A percentile compares a stretch with the other conserved stretches of the same genome.
Evolutionary conservation across 2,113 vertebrate genomes (phyloP).

Genomic region (Anser brachyrhynchus): DNA sequence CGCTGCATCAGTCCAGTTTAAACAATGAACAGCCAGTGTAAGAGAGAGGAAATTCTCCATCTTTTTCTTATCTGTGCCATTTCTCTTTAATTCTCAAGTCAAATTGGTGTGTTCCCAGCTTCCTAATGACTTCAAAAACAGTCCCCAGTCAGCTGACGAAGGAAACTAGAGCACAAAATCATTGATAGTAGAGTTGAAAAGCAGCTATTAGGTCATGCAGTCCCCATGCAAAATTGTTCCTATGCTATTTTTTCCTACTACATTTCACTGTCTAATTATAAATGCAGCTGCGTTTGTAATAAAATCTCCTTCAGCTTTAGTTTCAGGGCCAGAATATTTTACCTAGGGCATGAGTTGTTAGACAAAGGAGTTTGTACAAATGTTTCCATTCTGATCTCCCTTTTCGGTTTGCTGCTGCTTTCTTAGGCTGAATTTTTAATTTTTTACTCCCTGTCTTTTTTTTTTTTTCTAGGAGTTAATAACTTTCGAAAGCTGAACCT

Average conservation of each 20-base stretch:
- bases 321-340: slow-evolving; percentile 32
- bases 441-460: slow-evolving; percentile 4
- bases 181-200: slow-evolving; percentile 28
- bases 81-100: not conserved
- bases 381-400: not conserved
- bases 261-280: slow-evolving; percentile 58
- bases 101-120: not conserved
- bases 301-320: slow-evolving; percentile 36
- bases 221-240: slow-evolving; percentile 17
- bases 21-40: not conserved
- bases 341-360: not conserved
- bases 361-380: not conserved
- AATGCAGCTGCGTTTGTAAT: slow-evolving; percentile 54
- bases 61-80: not conserved
- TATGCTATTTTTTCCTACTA: slow-evolving; percentile 56
- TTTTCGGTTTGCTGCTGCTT: not conserved
- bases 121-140: slow-evolving; percentile 42
- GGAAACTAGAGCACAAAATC: slow-evolving; percentile 29
- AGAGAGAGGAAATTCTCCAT: not conserved
- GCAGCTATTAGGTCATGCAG: slow-evolving; percentile 28
- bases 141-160: slow-evolving; percentile 12
- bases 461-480: not conserved
- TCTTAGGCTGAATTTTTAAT: not conserved
- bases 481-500: not conserved
- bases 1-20: not conserved